phyloP scores from a whole-genome alignment of 2,113 vertebrate species.

The Gymnocephalus cernua region DNA sequence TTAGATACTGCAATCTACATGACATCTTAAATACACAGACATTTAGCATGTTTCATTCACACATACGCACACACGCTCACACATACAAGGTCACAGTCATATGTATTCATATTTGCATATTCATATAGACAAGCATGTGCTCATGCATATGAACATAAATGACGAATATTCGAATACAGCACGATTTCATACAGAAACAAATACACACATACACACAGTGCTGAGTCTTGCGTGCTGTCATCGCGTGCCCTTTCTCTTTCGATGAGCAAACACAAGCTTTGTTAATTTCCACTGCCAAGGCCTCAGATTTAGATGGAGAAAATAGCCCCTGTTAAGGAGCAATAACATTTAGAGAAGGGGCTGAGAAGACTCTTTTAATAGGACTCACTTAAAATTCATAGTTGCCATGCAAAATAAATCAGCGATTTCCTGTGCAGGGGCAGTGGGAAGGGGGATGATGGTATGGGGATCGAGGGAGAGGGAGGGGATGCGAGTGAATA shows the following conservation, averaged over 20 bases:
- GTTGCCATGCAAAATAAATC: constrained; percentile 90
- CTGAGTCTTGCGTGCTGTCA: background rate
- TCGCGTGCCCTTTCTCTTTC: constrained; percentile 36
- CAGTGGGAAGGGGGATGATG: constrained; percentile 64
- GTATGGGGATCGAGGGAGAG: constrained; percentile 71
- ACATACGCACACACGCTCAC: background rate
- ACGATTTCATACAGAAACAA: background rate
- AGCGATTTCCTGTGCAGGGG: constrained; percentile 79
- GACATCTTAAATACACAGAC: constrained; percentile 14
- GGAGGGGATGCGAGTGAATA: constrained; percentile 83
- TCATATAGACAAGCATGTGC: constrained; percentile 4
- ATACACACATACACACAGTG: constrained; percentile 2
- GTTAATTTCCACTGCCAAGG: constrained; percentile 43
- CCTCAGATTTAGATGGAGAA: constrained; percentile 65
- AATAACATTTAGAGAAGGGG: constrained; percentile 79
- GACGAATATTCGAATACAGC: background rate
- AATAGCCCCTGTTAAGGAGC: constrained; percentile 71
- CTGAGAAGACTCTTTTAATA: constrained; percentile 79
- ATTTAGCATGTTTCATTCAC: constrained; percentile 23
- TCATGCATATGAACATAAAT: constrained; percentile 17
- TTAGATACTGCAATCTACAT: constrained; percentile 17
- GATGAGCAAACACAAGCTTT: constrained; percentile 22
- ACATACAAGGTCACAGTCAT: constrained; percentile 38
- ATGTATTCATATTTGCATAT: constrained; percentile 27
- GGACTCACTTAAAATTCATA: constrained; percentile 88